Conservation (phyloP, 2,888 invertebrate species). For the Cheilosia vulpina region DNA sequence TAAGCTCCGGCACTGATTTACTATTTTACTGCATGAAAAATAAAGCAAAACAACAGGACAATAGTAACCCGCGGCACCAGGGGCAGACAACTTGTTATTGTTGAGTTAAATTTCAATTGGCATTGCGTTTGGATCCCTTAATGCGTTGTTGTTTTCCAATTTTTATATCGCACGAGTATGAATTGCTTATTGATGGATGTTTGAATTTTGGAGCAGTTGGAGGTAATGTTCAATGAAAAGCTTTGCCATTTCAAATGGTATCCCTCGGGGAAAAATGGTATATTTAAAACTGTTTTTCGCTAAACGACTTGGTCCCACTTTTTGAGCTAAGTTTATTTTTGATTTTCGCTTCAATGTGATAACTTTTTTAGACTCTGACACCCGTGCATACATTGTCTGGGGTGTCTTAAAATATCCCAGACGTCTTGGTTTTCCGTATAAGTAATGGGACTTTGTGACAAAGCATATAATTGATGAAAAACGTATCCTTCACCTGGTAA, state of each 20-base stretch:
- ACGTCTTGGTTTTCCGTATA: too few relatives aligned
- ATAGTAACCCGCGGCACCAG: not conserved
- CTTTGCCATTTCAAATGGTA: not conserved
- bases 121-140: conserved; percentile 25
- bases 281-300: not conserved
- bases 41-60: conserved; percentile 6
- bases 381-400: too few relatives aligned
- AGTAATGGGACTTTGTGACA: too few relatives aligned
- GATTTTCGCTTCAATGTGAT: too few relatives aligned
- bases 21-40: conserved; percentile 2
- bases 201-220: not conserved
- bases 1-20: conserved; percentile 30
- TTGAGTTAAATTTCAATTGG: conserved; percentile 24
- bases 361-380: too few relatives aligned
- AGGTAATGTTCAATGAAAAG: not conserved
- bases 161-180: not conserved
- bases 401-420: too few relatives aligned
- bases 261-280: not conserved
- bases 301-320: too few relatives aligned
- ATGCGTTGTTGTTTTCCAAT: conserved; percentile 26
- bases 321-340: too few relatives aligned
- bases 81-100: conserved; percentile 23
- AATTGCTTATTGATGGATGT: conserved; percentile 1
- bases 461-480: too few relatives aligned
- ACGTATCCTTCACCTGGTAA: too few relatives aligned